phyloP scores from a whole-genome alignment of 2,797 vertebrate genomes.

The Sebastes vulpes region DNA sequence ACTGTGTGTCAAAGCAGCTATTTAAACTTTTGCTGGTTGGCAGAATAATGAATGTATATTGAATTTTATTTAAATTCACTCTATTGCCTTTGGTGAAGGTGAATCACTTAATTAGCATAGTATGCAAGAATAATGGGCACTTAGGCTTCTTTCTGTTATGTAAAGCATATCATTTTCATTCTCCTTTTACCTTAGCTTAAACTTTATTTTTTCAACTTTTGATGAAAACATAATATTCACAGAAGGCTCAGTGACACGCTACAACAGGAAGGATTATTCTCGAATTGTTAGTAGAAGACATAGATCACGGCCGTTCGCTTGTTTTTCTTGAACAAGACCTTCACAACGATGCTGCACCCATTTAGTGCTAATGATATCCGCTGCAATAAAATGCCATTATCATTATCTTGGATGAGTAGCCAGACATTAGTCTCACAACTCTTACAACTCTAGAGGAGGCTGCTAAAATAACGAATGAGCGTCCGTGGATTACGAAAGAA shows the following conservation, averaged over 20 bases:
- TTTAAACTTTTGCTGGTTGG: slow-evolving; percentile 18
- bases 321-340: slow-evolving; percentile 5
- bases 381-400: slow-evolving; percentile 40
- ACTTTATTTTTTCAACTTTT: slow-evolving; percentile 9
- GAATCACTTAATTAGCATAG: slow-evolving; percentile 33
- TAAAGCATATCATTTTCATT: slow-evolving; percentile 10
- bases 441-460: slow-evolving; percentile 6
- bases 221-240: slow-evolving; percentile 1
- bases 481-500: neutral
- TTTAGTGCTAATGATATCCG: slow-evolving; percentile 55
- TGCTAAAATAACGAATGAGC: neutral
- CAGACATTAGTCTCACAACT: slow-evolving; percentile 19
- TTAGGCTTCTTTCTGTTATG: slow-evolving; percentile 7
- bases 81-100: slow-evolving; percentile 23
- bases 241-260: neutral
- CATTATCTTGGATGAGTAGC: slow-evolving; percentile 51
- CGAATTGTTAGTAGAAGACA: neutral
- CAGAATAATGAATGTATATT: slow-evolving; percentile 24
- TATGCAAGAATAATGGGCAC: slow-evolving; percentile 12
- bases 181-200: neutral
- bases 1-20: neutral
- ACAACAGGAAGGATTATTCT: slow-evolving; percentile 1
- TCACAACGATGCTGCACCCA: neutral
- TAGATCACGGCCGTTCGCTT: neutral
- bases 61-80: slow-evolving; percentile 24